A percentile compares a stretch with the other conserved stretches of the same genome.
phyloP scores from a whole-genome alignment of 2,888 invertebrate species.

The Junonia oenone region DNA sequence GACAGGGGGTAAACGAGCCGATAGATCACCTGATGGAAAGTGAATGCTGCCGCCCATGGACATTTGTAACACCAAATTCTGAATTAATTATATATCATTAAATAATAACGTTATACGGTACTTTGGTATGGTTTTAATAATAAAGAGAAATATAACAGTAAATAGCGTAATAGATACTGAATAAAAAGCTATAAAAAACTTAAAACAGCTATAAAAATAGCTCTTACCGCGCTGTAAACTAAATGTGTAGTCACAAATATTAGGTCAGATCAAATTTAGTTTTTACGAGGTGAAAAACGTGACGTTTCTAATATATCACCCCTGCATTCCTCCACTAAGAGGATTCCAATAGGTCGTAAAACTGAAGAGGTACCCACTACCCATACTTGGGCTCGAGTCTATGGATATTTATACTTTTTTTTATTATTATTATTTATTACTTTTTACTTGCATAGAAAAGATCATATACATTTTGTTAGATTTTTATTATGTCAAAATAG shows the following conservation, averaged over 20 bases:
- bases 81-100: too few relatives aligned
- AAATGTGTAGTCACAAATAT: constrained; percentile 23
- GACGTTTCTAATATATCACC: constrained; percentile 23
- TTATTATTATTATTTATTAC: too few relatives aligned
- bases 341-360: constrained; percentile 36
- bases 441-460: too few relatives aligned
- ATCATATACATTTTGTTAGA: too few relatives aligned
- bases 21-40: too few relatives aligned
- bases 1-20: too few relatives aligned
- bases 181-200: neutral
- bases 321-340: constrained; percentile 30
- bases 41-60: too few relatives aligned
- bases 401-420: neutral
- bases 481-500: too few relatives aligned
- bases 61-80: too few relatives aligned
- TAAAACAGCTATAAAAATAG: constrained; percentile 6
- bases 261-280: constrained; percentile 28
- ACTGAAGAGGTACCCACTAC: constrained; percentile 19
- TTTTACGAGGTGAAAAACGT: constrained; percentile 26
- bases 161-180: neutral
- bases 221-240: constrained; percentile 14
- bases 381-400: neutral
- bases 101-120: neutral
- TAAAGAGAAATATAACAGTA: neutral
- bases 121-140: neutral